Conservation (phyloP, 2,797 vertebrate genomes). For the Otus scops region DNA sequence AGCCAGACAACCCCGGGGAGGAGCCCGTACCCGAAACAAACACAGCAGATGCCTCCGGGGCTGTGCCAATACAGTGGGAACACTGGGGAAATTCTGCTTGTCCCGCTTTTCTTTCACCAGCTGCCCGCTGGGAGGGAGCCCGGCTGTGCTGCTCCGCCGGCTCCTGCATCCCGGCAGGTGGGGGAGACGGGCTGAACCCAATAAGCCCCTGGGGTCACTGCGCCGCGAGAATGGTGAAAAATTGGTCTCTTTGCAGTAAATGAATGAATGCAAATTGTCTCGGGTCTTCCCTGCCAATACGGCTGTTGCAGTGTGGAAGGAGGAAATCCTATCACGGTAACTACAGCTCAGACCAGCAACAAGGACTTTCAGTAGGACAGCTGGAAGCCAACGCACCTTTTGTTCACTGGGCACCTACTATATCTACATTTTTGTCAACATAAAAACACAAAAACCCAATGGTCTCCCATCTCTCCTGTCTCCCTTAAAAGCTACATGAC, state of each 20-base stretch:
- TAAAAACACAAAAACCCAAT: background rate
- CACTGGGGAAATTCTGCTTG: background rate
- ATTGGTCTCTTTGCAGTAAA: background rate
- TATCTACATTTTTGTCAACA: background rate
- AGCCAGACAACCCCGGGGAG: background rate
- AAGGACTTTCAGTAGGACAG: background rate
- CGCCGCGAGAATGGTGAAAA: background rate
- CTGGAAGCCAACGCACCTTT: background rate
- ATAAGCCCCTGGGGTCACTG: background rate
- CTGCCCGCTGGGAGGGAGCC: background rate
- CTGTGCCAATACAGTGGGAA: background rate
- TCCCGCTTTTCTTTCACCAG: background rate
- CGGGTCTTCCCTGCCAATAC: rapidly evolving
- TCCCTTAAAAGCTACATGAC: background rate
- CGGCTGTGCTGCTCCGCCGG: background rate
- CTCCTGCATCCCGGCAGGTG: background rate
- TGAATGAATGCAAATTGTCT: background rate
- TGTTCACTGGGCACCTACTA: rapidly evolving
- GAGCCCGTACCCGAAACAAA: background rate
- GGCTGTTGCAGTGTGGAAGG: background rate
- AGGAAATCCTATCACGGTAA: background rate
- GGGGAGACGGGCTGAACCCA: background rate
- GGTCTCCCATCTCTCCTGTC: background rate
- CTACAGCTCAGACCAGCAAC: background rate
- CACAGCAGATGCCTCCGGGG: background rate